These are phyloP conservation scores for Malurus cyaneus DNA, from an alignment of 2,113 vertebrate genomes.

Conservation along the genomic window DNA sequence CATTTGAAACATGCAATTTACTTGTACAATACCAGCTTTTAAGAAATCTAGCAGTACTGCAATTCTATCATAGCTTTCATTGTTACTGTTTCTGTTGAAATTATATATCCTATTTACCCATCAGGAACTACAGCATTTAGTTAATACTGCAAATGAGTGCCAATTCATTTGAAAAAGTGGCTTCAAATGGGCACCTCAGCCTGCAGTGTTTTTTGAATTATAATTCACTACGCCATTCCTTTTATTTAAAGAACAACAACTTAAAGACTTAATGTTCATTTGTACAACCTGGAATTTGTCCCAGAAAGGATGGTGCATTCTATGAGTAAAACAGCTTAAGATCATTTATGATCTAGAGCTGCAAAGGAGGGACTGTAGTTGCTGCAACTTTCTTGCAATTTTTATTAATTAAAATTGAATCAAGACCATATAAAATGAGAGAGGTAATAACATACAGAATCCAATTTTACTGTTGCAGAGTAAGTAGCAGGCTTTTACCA, in stretches of 20 bases:
- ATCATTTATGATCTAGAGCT: neutral
- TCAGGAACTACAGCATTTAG: neutral
- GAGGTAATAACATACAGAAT: neutral
- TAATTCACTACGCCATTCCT: neutral
- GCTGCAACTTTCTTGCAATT: neutral
- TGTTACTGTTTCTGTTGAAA: slow-evolving; percentile 25
- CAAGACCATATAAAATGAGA: neutral
- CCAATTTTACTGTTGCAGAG: neutral
- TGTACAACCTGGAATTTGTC: slow-evolving; percentile 11
- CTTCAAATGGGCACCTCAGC: slow-evolving; percentile 6
- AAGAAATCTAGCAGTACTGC: neutral
- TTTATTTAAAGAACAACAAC: neutral
- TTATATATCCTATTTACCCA: slow-evolving; percentile 1
- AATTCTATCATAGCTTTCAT: neutral
- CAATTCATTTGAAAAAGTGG: slow-evolving; percentile 9
- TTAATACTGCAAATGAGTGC: slow-evolving; percentile 24
- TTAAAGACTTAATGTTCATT: neutral
- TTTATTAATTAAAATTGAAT: neutral
- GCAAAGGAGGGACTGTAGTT: neutral
- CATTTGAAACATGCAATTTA: slow-evolving; percentile 34
- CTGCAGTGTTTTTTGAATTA: slow-evolving; percentile 5
- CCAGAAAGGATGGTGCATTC: neutral
- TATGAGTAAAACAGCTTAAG: neutral
- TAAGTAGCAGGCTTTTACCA: neutral
- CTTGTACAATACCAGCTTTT: slow-evolving; percentile 24